A percentile compares a stretch with the other conserved stretches of the same genome.
phyloP scores from a whole-genome alignment of 2,113 vertebrate species.

The Lynx canadensis region DNA sequence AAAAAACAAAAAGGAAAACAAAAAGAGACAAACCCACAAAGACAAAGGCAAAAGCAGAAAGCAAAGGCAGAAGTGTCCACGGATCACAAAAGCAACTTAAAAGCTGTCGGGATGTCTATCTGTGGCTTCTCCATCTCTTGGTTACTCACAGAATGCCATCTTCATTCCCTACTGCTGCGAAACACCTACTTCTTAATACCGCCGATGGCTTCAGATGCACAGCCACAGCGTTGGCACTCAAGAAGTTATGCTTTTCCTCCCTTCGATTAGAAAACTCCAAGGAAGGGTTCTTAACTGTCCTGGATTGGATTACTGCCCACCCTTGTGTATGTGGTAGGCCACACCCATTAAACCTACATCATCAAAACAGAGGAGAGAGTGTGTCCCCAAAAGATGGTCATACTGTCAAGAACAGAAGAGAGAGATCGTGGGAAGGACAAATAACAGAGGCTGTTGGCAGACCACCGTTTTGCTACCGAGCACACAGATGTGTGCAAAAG shows the following conservation, averaged over 20 bases:
- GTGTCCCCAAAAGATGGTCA: neutral
- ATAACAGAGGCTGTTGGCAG: neutral
- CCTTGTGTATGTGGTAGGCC: neutral
- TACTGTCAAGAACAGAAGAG: neutral
- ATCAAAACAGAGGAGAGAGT: neutral
- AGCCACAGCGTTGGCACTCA: neutral
- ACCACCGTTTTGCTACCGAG: neutral
- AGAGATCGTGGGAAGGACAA: neutral
- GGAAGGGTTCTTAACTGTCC: neutral
- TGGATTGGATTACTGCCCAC: neutral
- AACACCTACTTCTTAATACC: neutral
- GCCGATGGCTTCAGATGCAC: neutral
- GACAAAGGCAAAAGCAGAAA: neutral
- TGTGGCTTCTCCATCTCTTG: neutral
- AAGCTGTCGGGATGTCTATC: neutral
- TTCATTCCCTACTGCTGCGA: neutral
- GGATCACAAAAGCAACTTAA: neutral
- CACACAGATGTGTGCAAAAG: neutral
- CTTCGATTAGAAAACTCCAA: neutral
- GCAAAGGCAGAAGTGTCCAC: neutral
- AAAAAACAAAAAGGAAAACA: neutral
- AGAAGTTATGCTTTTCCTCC: neutral
- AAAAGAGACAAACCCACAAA: neutral
- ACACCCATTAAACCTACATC: neutral
- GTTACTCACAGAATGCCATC: neutral